Evolutionary conservation across 1,140 invertebrate species (phyloP).

Genomic region (Diabrotica virgifera): DNA sequence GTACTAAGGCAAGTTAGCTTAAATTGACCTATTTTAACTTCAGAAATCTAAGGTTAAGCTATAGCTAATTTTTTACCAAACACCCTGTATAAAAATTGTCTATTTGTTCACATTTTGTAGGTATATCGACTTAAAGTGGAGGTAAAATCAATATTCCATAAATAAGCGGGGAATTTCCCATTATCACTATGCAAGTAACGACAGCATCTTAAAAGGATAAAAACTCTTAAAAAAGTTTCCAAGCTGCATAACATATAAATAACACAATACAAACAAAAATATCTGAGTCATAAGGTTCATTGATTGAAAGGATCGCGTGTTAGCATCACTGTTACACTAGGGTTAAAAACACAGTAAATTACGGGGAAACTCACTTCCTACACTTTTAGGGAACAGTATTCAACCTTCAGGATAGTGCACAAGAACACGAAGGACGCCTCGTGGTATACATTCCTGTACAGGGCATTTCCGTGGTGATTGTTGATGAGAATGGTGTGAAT

Average conservation of each 20-base stretch:
- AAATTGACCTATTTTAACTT: too few species aligned
- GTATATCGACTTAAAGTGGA: too few species aligned
- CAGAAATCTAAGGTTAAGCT: too few species aligned
- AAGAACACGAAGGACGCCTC: too few species aligned
- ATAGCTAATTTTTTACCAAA: too few species aligned
- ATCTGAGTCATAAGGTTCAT: conserved; percentile 8
- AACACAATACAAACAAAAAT: conserved; percentile 9
- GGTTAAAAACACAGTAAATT: conserved; percentile 5
- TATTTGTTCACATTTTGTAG: too few species aligned
- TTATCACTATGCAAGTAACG: not conserved
- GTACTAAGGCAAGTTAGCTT: too few species aligned
- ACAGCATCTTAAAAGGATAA: not conserved
- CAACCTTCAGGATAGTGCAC: not conserved
- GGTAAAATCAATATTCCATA: too few species aligned
- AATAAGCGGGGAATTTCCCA: not conserved
- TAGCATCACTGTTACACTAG: not conserved
- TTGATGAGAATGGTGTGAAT: too few species aligned
- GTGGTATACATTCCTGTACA: too few species aligned
- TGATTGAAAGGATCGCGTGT: conserved; percentile 9
- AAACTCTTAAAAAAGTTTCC: not conserved
- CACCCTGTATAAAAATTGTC: too few species aligned
- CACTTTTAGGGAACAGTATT: not conserved
- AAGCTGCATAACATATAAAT: not conserved
- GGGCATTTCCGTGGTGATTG: too few species aligned
- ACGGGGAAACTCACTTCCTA: not conserved